phyloP scores from a whole-genome alignment of 2,888 invertebrate species.

The Pogonocherus hispidulus region DNA sequence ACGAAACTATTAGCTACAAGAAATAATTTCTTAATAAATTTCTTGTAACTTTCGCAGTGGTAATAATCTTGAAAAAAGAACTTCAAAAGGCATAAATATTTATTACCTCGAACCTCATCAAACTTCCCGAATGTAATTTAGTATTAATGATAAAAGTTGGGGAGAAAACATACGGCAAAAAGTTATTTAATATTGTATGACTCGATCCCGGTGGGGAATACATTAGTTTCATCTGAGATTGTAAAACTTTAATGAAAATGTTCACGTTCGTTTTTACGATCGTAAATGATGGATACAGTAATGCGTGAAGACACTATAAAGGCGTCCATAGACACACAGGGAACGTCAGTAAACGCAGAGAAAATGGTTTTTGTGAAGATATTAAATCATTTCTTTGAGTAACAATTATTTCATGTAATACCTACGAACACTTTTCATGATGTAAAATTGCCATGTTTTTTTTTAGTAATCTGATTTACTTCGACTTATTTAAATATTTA shows the following conservation, averaged over 20 bases:
- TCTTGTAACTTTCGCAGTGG: too few relatives aligned
- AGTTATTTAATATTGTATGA: neutral
- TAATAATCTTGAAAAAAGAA: neutral
- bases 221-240: neutral
- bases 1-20: too few relatives aligned
- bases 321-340: neutral
- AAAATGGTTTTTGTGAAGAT: too few relatives aligned
- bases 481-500: too few relatives aligned
- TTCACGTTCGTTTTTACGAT: neutral
- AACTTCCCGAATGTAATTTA: neutral
- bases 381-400: too few relatives aligned
- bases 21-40: too few relatives aligned
- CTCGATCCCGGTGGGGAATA: neutral
- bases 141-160: slow-evolving; percentile 4
- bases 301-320: neutral
- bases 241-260: slow-evolving; percentile 1
- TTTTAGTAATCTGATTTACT: too few relatives aligned
- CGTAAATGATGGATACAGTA: slow-evolving; percentile 1
- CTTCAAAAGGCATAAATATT: neutral
- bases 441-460: too few relatives aligned
- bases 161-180: neutral
- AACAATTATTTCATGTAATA: too few relatives aligned
- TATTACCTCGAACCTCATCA: slow-evolving; percentile 2
- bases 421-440: too few relatives aligned
- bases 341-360: too few relatives aligned